These are phyloP conservation scores for Enteromius radiatus DNA, from an alignment of 2,797 vertebrate genomes.

Conservation along the genomic window DNA sequence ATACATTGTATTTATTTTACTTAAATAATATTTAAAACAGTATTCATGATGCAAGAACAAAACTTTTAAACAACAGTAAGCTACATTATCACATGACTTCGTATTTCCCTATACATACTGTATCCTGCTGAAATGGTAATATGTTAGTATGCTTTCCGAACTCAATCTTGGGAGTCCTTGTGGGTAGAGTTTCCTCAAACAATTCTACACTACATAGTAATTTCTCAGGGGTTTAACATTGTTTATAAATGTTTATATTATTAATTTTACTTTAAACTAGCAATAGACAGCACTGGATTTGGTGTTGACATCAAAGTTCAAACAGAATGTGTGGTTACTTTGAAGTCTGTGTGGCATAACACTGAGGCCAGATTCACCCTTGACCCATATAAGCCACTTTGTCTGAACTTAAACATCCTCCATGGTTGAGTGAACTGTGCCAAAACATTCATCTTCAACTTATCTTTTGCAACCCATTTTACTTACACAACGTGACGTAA, in stretches of 20 bases:
- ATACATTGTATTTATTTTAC: neutral
- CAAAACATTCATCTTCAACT: slow-evolving; percentile 3
- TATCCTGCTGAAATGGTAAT: neutral
- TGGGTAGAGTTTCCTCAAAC: neutral
- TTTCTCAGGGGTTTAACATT: neutral
- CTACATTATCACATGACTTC: neutral
- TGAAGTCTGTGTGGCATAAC: slow-evolving; percentile 39
- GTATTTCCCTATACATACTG: neutral
- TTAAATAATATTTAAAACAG: neutral
- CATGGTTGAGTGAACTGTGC: slow-evolving; percentile 6
- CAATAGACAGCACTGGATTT: slow-evolving; percentile 22
- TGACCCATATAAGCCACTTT: slow-evolving; percentile 38
- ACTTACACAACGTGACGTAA: neutral
- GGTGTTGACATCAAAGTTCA: slow-evolving; percentile 24
- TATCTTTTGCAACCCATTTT: neutral
- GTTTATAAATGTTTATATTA: neutral
- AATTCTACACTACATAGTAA: neutral
- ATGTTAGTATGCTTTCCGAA: neutral
- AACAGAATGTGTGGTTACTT: slow-evolving; percentile 27
- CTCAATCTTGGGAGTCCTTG: neutral
- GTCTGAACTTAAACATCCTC: slow-evolving; percentile 19
- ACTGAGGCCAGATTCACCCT: slow-evolving; percentile 18
- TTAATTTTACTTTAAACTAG: slow-evolving; percentile 12
- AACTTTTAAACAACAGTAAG: neutral
- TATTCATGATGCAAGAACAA: neutral